phyloP scores from a whole-genome alignment of 2,888 invertebrate species.

The Macrosiphum euphorbiae region DNA sequence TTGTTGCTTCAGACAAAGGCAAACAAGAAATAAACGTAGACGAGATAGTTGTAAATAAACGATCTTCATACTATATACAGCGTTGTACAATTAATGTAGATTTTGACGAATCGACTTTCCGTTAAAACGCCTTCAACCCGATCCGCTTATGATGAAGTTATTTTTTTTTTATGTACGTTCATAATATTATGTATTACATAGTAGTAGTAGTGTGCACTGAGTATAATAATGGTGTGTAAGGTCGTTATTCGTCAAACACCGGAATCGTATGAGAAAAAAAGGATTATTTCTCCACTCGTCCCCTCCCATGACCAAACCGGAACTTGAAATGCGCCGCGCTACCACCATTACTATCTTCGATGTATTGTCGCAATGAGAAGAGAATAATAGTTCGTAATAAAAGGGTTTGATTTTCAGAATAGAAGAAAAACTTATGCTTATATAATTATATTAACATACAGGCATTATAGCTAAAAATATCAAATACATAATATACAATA shows the following conservation, averaged over 20 bases:
- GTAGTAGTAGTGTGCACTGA: not conserved
- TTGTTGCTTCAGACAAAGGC: not conserved
- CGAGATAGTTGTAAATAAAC: not conserved
- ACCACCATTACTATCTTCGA: not conserved
- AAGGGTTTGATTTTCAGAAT: not conserved
- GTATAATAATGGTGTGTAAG: not conserved
- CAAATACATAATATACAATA: not conserved
- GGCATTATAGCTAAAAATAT: not conserved
- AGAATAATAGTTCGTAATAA: not conserved
- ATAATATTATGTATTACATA: not conserved
- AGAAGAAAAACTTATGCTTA: not conserved
- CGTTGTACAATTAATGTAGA: not conserved
- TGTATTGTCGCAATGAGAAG: not conserved
- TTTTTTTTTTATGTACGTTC: not conserved
- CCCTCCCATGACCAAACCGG: not conserved
- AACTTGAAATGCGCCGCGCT: not conserved
- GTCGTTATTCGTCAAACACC: slow-evolving; percentile 4
- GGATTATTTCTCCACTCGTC: not conserved
- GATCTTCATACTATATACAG: not conserved
- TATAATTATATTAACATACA: not conserved
- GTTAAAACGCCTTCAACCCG: slow-evolving; percentile 3
- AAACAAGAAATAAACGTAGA: not conserved
- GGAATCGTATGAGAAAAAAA: not conserved
- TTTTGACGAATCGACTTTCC: slow-evolving; percentile 32
- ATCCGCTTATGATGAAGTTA: slow-evolving; percentile 2